Conservation (phyloP, 1,140 invertebrate genomes). For the Lordiphosa mommai region DNA sequence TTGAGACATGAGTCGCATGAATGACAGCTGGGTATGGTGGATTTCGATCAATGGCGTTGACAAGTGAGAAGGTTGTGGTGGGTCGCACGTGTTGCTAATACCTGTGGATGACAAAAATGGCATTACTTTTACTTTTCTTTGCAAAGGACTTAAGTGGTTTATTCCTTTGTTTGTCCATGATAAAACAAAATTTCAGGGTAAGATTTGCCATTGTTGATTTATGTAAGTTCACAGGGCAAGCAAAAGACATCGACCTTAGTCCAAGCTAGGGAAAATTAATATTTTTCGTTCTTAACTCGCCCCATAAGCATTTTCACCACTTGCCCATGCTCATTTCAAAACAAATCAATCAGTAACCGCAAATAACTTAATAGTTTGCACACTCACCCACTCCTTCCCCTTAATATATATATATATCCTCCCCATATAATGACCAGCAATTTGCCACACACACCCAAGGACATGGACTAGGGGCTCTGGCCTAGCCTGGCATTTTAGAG, state of each 20-base stretch:
- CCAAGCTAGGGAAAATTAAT: too few species aligned
- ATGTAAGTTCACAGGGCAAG: too few species aligned
- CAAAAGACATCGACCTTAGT: too few species aligned
- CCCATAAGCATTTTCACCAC: neutral
- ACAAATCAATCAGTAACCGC: conserved; percentile 8
- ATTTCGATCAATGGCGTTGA: conserved; percentile 38
- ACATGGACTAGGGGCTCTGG: neutral
- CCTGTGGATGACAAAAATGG: conserved; percentile 62
- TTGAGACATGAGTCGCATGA: conserved; percentile 70
- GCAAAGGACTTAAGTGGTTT: conserved; percentile 45
- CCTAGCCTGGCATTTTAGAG: conserved; percentile 49
- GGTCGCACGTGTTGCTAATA: conserved; percentile 64
- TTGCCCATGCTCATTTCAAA: neutral
- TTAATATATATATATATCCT: neutral
- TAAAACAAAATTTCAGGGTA: conserved; percentile 26
- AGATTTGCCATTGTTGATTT: too few species aligned
- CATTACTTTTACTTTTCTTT: conserved; percentile 66
- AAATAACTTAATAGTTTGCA: conserved; percentile 10
- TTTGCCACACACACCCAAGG: conserved; percentile 58
- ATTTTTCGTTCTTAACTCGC: too few species aligned
- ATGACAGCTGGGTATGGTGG: conserved; percentile 38
- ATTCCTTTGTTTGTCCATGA: conserved; percentile 52
- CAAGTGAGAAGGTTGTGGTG: conserved; percentile 16
- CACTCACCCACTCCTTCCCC: neutral
- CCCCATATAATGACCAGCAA: conserved; percentile 46